Conservation (phyloP, 1,140 invertebrate genomes). For the Rhyacophila brunnea region DNA sequence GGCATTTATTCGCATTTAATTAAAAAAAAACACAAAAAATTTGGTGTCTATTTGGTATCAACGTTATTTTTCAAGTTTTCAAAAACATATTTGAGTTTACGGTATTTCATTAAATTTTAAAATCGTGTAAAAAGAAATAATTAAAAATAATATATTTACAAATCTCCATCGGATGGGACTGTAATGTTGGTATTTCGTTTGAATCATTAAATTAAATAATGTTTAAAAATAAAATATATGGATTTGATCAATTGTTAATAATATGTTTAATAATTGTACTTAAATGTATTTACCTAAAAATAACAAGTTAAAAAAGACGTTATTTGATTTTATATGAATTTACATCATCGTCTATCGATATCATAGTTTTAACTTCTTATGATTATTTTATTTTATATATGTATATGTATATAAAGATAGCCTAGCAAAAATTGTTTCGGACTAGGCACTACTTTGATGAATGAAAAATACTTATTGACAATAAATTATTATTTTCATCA, state of each 20-base stretch:
- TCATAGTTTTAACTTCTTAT: constrained; percentile 12
- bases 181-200: too few relatives aligned
- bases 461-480: constrained; percentile 26
- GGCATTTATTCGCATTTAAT: too few relatives aligned
- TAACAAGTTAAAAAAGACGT: constrained; percentile 2
- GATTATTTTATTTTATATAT: constrained; percentile 23
- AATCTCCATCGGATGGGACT: too few relatives aligned
- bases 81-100: too few relatives aligned
- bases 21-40: too few relatives aligned
- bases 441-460: constrained; percentile 16
- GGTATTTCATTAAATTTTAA: too few relatives aligned
- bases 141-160: too few relatives aligned
- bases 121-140: too few relatives aligned
- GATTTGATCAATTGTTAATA: constrained; percentile 11
- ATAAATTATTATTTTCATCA: constrained; percentile 27
- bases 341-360: constrained; percentile 20
- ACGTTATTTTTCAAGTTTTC: too few relatives aligned
- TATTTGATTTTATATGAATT: constrained; percentile 19
- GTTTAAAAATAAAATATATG: not conserved
- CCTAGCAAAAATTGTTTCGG: constrained; percentile 22
- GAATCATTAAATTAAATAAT: too few relatives aligned
- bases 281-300: constrained; percentile 11
- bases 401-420: constrained; percentile 15
- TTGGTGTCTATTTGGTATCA: too few relatives aligned
- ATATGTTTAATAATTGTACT: constrained; percentile 4